phyloP scores from a whole-genome alignment of 2,113 vertebrate species.

The Meriones unguiculatus region DNA sequence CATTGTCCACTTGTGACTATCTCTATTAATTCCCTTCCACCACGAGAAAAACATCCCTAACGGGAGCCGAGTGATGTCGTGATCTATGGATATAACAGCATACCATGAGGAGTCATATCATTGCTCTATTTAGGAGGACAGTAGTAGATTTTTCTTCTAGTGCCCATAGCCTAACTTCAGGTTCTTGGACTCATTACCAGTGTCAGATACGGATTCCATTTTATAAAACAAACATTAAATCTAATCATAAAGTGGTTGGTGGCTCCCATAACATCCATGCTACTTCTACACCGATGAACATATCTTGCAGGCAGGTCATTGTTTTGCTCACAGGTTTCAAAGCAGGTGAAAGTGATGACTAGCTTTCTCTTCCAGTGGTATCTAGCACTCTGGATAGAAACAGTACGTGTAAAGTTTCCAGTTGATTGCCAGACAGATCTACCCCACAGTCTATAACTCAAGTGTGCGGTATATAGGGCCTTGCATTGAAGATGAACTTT shows the following conservation, averaged over 20 bases:
- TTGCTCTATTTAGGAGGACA: background rate
- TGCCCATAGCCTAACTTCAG: background rate
- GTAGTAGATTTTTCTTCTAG: background rate
- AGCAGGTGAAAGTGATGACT: background rate
- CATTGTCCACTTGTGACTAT: background rate
- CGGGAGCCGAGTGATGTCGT: background rate
- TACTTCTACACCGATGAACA: background rate
- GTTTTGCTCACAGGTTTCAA: background rate
- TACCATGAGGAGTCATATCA: background rate
- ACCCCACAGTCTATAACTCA: background rate
- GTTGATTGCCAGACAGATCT: background rate
- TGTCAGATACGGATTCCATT: too few relatives aligned
- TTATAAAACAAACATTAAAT: background rate
- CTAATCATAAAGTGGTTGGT: background rate
- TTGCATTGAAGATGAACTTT: background rate
- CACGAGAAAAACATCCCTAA: background rate
- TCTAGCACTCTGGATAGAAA: background rate
- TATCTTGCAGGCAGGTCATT: background rate
- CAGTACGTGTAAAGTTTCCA: background rate
- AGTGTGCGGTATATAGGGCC: background rate
- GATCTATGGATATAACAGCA: background rate
- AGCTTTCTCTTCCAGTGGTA: background rate
- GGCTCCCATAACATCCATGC: background rate
- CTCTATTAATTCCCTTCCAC: background rate
- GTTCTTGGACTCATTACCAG: background rate